These are phyloP conservation scores for Poecilobothrus nobilitatus DNA, from an alignment of 2,888 invertebrate species.

Conservation along the genomic window DNA sequence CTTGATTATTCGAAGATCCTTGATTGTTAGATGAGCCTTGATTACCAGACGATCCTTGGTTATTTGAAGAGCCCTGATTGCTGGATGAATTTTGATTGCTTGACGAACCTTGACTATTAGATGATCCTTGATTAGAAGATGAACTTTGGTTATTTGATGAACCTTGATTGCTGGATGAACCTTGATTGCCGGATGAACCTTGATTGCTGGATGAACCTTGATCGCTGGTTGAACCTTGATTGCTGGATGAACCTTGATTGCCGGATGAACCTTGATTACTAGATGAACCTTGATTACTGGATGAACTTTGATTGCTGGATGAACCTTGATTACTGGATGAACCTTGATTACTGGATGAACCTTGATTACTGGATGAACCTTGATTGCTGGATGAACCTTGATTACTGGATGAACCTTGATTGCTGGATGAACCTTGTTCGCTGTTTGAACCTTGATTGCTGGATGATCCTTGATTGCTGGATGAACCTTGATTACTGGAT, in stretches of 20 bases:
- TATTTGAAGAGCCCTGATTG: slow-evolving; percentile 22
- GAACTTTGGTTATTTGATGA: slow-evolving; percentile 18
- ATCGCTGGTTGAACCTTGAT: slow-evolving; percentile 23
- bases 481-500: slow-evolving; percentile 25
- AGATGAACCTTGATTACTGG: slow-evolving; percentile 19
- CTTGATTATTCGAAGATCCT: slow-evolving; percentile 20
- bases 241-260: slow-evolving; percentile 24
- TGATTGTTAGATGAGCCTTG: slow-evolving; percentile 20
- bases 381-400: slow-evolving; percentile 20
- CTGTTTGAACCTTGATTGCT: slow-evolving; percentile 16
- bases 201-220: slow-evolving; percentile 25
- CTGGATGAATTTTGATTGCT: slow-evolving; percentile 24
- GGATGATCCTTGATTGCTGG: slow-evolving; percentile 15
- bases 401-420: slow-evolving; percentile 19
- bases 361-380: slow-evolving; percentile 14
- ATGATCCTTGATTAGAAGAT: slow-evolving; percentile 22
- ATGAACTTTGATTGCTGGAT: slow-evolving; percentile 22
- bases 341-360: slow-evolving; percentile 21
- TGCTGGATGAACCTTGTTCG: slow-evolving; percentile 22
- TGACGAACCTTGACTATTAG: slow-evolving; percentile 23
- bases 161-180: slow-evolving; percentile 23
- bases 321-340: slow-evolving; percentile 28
- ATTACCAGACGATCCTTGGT: slow-evolving; percentile 16
- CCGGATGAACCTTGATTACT: slow-evolving; percentile 17
- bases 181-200: slow-evolving; percentile 23